phyloP scores from a whole-genome alignment of 1,140 invertebrate species.

The Cyphomyrmex costatus region DNA sequence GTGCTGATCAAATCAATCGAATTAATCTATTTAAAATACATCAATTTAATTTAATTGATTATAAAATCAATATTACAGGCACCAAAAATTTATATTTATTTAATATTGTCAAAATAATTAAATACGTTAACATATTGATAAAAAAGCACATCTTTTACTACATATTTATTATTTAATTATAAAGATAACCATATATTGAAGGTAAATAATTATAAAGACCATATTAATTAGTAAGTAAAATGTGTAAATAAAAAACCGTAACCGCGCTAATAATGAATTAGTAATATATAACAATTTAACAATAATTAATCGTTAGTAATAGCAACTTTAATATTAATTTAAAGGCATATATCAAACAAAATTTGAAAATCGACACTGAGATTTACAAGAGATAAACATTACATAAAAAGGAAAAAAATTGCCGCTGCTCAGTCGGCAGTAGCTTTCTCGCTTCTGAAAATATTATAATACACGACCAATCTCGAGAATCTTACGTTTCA shows the following conservation, averaged over 20 bases:
- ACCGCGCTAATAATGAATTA: not conserved
- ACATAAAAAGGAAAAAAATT: not conserved
- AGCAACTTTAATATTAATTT: conserved; percentile 9
- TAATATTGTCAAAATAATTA: not conserved
- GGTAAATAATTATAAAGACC: not conserved
- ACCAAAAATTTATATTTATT: not conserved
- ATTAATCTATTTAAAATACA: not conserved
- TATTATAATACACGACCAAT: not conserved
- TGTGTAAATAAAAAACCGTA: not conserved
- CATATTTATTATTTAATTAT: not conserved
- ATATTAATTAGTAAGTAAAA: not conserved
- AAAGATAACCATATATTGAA: not conserved
- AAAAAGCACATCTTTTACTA: not conserved
- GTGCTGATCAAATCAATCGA: not conserved
- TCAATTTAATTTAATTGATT: not conserved
- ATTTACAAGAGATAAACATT: not conserved
- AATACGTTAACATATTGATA: not conserved
- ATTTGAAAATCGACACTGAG: not conserved
- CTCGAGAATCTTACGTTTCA: not conserved
- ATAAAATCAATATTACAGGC: not conserved
- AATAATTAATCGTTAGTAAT: conserved; percentile 23
- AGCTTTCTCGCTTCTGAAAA: not conserved
- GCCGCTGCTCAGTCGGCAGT: not conserved
- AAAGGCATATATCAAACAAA: not conserved
- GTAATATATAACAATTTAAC: not conserved